phyloP scores from a whole-genome alignment of 2,113 vertebrate genomes.

The Eubucco bourcierii region DNA sequence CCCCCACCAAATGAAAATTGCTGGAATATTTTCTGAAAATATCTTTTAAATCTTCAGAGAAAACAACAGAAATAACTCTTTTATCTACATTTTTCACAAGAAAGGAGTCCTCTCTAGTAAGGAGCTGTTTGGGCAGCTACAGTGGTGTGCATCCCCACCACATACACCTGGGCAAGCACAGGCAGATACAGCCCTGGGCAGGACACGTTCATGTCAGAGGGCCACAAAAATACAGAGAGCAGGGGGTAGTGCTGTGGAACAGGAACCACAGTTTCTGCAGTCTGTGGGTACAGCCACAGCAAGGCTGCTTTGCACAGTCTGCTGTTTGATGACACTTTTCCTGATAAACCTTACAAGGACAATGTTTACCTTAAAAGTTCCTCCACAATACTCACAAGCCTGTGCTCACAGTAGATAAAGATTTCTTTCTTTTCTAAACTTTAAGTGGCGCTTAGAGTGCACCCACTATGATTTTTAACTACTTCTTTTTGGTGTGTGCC shows the following conservation, averaged over 20 bases:
- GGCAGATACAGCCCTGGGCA: not conserved
- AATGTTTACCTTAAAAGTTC: not conserved
- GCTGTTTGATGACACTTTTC: not conserved
- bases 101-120: not conserved
- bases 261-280: not conserved
- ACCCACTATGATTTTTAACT: conserved; percentile 5
- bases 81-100: not conserved
- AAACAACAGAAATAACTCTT: not conserved
- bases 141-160: not conserved
- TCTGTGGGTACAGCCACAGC: not conserved
- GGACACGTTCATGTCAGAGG: not conserved
- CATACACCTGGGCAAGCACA: not conserved
- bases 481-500: not conserved
- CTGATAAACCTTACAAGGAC: not conserved
- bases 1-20: not conserved
- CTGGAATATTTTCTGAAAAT: not conserved
- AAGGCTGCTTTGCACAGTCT: not conserved
- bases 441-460: not conserved
- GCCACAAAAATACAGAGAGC: not conserved
- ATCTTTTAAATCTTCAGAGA: not conserved
- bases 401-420: not conserved
- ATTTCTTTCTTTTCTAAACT: not conserved
- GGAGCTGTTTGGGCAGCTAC: not conserved
- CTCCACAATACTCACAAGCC: not conserved
- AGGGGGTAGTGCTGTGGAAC: not conserved